Evolutionary conservation across 2,797 vertebrate species (phyloP).

Genomic region (Pempheris klunzingeri): DNA sequence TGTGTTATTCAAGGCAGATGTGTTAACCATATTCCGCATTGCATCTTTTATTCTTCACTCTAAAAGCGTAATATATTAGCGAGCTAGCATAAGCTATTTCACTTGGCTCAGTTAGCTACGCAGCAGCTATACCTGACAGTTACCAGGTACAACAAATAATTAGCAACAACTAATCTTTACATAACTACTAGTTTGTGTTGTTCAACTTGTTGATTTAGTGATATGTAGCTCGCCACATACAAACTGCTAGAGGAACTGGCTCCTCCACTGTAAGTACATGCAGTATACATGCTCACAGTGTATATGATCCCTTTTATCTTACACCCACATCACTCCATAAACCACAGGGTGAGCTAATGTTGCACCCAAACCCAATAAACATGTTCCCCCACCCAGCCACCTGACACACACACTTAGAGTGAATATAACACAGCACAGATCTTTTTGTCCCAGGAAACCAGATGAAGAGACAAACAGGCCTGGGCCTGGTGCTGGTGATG

Average conservation of each 20-base stretch:
- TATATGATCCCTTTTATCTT: not conserved
- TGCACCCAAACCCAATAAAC: conserved; percentile 41
- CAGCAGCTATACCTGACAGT: not conserved
- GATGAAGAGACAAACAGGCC: conserved; percentile 33
- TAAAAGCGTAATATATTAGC: not conserved
- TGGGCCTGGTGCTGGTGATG: conserved; percentile 30
- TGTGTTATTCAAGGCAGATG: not conserved
- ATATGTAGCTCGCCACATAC: no score
- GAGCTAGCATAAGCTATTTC: not conserved
- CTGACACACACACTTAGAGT: not conserved
- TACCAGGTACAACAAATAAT: not conserved
- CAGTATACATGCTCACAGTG: not conserved
- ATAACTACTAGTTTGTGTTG: not conserved
- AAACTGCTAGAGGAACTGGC: not conserved
- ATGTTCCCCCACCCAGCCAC: not conserved
- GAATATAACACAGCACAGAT: conserved; percentile 24
- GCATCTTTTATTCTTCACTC: not conserved
- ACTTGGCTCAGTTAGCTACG: not conserved
- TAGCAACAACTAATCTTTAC: not conserved
- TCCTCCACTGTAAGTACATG: not conserved
- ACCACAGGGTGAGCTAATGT: conserved; percentile 35
- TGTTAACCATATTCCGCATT: not conserved
- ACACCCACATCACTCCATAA: conserved; percentile 16
- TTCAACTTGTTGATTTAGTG: not conserved
- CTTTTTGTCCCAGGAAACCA: conserved; percentile 22